Evolutionary conservation across 1,140 invertebrate species (phyloP).

Genomic region (Meloidogyne floridensis): DNA sequence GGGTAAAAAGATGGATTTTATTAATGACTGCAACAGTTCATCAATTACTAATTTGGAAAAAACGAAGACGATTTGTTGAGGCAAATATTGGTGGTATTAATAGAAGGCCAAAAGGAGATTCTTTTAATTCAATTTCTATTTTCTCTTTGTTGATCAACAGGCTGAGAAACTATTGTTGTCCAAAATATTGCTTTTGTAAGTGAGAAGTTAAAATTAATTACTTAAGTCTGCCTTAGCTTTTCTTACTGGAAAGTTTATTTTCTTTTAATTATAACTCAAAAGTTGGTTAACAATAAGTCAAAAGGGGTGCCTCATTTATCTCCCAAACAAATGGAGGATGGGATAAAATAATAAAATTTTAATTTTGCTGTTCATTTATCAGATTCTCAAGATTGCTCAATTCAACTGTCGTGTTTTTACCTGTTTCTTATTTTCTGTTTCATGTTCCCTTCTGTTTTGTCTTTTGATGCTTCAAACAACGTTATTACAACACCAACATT

Average conservation of each 20-base stretch:
- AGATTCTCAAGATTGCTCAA: background rate
- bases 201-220: background rate
- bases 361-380: background rate
- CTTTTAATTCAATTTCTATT: background rate
- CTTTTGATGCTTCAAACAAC: background rate
- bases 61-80: background rate
- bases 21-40: background rate
- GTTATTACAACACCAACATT: background rate
- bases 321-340: background rate
- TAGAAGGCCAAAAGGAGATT: background rate
- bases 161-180: background rate
- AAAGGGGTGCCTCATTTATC: too few species aligned
- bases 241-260: too few species aligned
- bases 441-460: background rate
- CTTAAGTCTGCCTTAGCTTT: background rate
- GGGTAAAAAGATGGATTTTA: background rate
- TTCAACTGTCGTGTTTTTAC: background rate
- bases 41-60: background rate
- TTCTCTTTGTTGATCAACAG: background rate
- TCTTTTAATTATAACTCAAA: too few species aligned
- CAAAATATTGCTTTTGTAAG: background rate
- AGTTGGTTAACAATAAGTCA: too few species aligned
- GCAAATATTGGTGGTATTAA: background rate
- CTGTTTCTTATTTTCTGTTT: background rate
- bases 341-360: background rate